Base-by-base conservation (phyloP, 1,140 invertebrate genomes). In the Bombus picipes region DNA sequence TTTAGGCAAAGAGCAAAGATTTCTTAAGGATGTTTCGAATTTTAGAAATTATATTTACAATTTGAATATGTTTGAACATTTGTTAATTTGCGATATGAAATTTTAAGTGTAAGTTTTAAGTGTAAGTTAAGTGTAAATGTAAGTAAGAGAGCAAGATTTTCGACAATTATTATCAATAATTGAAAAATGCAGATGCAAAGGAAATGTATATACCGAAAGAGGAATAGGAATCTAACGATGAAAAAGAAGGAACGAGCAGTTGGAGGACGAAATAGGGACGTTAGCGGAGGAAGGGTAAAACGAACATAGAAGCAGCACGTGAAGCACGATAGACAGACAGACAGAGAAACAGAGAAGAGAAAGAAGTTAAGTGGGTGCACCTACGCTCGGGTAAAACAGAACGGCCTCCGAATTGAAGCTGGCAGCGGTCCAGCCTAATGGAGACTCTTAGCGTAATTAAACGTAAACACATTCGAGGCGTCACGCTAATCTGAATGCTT, bases 371-470 rank as follows among this genome's bases (percentile, higher is more conserved):
- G 90, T 93, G 91, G 90, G 86, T 90, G 89, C 92, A 91, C 90
- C 91, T 91, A 91, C 91, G 87, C 91, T 91, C 85, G 86, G 59
- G 87, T 92, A 91, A 92, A 93, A 92, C 90, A 90, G 87, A 87
- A 75, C 87, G 84, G 83, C 88, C 85, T 89, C 86, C 85, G 89
- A 92, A 92, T 89, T 88, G 88, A 89, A 88, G 91, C 94, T 95
- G 95, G 94, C 95, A 95, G 81, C 87, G 92, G 94, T 95, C 95
- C 95, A 95, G 94, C 94, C 92, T 95, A 95, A 95, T 95, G 95
- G 94, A 95, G 92, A 95, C 94, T 95, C 94, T 95, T 95, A 94
- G 94, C 92, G 93, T 95, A 95, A 95, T 95, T 95, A 95, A 95
- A 95, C 94, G 94, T 95, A 95, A 95, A 95, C 94, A 95, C 94